These are phyloP conservation scores for Eumerus sabulonum DNA, from an alignment of 2,888 invertebrate genomes.

Conservation along the genomic window DNA sequence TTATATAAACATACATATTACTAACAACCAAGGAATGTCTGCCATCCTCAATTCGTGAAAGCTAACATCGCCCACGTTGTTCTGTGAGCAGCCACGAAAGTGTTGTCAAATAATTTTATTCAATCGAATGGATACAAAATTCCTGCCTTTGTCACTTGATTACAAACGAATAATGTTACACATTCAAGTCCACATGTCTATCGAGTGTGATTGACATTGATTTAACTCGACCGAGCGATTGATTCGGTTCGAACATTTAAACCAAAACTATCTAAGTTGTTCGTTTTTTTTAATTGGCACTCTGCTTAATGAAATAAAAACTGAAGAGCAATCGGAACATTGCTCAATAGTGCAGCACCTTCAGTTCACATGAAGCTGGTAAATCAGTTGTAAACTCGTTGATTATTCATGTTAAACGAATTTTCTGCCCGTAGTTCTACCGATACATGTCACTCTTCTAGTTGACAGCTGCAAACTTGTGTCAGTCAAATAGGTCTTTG, in stretches of 20 bases:
- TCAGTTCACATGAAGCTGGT: constrained; percentile 42
- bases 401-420: constrained; percentile 61
- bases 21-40: constrained; percentile 41
- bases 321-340: neutral
- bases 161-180: constrained; percentile 1
- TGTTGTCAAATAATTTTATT: constrained; percentile 61
- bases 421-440: constrained; percentile 40
- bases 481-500: constrained; percentile 9
- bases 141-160: constrained; percentile 55
- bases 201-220: constrained; percentile 61
- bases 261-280: constrained; percentile 54
- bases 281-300: constrained; percentile 2
- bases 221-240: constrained; percentile 53
- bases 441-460: constrained; percentile 37
- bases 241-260: constrained; percentile 44
- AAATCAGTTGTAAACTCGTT: constrained; percentile 67
- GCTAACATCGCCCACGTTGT: constrained; percentile 59
- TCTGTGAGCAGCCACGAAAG: constrained; percentile 54
- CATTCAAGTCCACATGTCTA: neutral
- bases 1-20: neutral
- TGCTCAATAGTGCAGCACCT: constrained; percentile 31
- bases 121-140: constrained; percentile 56
- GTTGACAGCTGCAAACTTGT: constrained; percentile 24
- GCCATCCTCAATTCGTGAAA: constrained; percentile 50
- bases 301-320: neutral